Evolutionary conservation across 1,140 invertebrate genomes (phyloP).

Genomic region (Pseudomyrmex concolor): DNA sequence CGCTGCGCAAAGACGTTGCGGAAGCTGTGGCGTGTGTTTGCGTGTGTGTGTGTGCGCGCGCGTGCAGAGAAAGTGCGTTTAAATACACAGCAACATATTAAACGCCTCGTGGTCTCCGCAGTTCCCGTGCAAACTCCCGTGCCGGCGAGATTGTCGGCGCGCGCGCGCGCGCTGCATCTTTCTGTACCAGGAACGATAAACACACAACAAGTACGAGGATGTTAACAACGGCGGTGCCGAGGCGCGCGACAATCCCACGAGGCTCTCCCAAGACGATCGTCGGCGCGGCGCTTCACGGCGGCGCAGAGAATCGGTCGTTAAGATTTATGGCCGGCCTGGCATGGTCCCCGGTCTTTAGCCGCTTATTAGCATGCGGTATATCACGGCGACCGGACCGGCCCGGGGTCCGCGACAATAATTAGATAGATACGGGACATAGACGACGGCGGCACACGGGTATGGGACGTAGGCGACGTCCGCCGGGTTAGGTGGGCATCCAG

Average conservation of each 20-base stretch:
- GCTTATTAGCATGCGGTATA: conserved; percentile 86
- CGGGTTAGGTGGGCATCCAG: conserved; percentile 76
- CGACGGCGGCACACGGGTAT: conserved; percentile 72
- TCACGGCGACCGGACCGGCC: conserved; percentile 79
- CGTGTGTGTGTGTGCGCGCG: background rate
- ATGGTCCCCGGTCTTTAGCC: conserved; percentile 84
- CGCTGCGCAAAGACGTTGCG: background rate
- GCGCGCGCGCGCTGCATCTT: background rate
- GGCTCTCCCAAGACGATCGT: conserved; percentile 77
- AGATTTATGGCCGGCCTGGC: conserved; percentile 82
- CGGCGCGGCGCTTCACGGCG: conserved; percentile 70
- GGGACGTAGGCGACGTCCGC: conserved; percentile 74
- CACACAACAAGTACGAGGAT: conserved; percentile 55
- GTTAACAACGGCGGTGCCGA: conserved; percentile 30
- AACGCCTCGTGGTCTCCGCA: background rate
- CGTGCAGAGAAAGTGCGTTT: background rate
- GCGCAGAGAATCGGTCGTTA: conserved; percentile 80
- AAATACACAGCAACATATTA: background rate
- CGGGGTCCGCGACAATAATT: conserved; percentile 84
- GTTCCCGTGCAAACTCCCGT: background rate
- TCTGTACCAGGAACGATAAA: background rate
- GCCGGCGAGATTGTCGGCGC: background rate
- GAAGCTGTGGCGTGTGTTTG: background rate
- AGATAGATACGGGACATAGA: conserved; percentile 84
- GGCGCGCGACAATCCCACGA: conserved; percentile 30